Conservation (phyloP, 2,888 invertebrate genomes). For the Hyposoter didymator region DNA sequence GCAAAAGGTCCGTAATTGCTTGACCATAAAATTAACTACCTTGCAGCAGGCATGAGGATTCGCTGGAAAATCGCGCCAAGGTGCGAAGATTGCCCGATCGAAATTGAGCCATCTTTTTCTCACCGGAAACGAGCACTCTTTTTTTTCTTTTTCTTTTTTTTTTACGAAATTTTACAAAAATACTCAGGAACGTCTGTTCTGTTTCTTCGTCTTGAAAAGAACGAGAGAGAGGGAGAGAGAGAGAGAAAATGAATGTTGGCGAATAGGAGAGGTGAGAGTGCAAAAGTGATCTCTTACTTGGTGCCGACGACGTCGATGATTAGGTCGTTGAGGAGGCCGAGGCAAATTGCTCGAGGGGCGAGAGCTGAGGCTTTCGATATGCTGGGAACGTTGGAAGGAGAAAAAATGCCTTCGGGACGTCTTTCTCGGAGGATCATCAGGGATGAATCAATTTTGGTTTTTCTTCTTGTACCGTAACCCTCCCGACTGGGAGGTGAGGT, state of each 20-base stretch:
- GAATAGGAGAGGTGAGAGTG: conserved; percentile 59
- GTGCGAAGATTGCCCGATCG: conserved; percentile 24
- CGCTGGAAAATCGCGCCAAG: conserved; percentile 10
- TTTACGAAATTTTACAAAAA: conserved; percentile 13
- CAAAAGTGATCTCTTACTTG: conserved; percentile 61
- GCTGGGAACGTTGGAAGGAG: conserved; percentile 51
- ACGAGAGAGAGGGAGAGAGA: not conserved
- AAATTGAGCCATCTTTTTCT: conserved; percentile 13
- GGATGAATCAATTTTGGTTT: conserved; percentile 82
- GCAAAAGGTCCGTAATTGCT: not conserved
- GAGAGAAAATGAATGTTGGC: conserved; percentile 1
- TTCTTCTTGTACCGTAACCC: conserved; percentile 73
- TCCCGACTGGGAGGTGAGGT: conserved; percentile 58
- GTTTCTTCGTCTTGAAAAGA: not conserved
- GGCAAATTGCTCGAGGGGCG: conserved; percentile 59
- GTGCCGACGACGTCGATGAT: conserved; percentile 63
- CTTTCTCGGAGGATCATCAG: conserved; percentile 64
- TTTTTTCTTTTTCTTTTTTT: not conserved
- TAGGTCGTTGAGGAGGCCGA: conserved; percentile 65
- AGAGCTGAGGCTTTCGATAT: conserved; percentile 40
- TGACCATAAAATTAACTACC: conserved; percentile 12
- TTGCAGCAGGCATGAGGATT: not conserved
- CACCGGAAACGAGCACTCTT: conserved; percentile 1
- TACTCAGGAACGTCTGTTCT: conserved; percentile 1
- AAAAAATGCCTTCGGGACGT: conserved; percentile 37